phyloP scores from a whole-genome alignment of 1,140 invertebrate species.

The Thaumetopoea pityocampa region DNA sequence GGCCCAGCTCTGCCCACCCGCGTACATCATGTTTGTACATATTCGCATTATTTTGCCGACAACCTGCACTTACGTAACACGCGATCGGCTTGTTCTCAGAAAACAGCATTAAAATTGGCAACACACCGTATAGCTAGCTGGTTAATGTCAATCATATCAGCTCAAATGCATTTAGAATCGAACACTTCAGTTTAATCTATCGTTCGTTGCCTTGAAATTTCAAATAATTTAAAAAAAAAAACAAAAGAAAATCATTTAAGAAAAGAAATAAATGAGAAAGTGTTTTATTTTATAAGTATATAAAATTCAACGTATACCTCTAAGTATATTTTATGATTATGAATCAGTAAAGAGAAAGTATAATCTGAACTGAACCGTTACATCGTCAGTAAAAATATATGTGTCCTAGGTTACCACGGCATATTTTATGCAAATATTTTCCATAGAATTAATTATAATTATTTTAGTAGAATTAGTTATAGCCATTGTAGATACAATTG shows the following conservation, averaged over 20 bases:
- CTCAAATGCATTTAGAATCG: no score
- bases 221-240: no score
- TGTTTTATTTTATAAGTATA: constrained; percentile 8
- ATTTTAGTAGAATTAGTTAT: no score
- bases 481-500: no score
- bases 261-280: constrained; percentile 16
- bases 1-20: constrained; percentile 31
- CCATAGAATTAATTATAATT: no score
- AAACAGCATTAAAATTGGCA: constrained; percentile 27
- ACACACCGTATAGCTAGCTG: constrained; percentile 16
- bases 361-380: constrained; percentile 13
- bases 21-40: constrained; percentile 47
- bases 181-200: no score
- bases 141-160: constrained; percentile 16
- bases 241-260: no score
- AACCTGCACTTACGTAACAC: constrained; percentile 24
- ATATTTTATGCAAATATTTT: no score
- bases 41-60: constrained; percentile 48
- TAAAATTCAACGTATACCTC: no score
- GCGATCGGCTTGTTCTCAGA: constrained; percentile 29
- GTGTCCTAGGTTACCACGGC: no score
- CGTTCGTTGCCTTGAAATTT: no score
- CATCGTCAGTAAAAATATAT: constrained; percentile 10
- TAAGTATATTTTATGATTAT: constrained; percentile 11
- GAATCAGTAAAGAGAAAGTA: constrained; percentile 19